Evolutionary conservation across 2,888 invertebrate genomes (phyloP).

Genomic region (Serripes groenlandicus): DNA sequence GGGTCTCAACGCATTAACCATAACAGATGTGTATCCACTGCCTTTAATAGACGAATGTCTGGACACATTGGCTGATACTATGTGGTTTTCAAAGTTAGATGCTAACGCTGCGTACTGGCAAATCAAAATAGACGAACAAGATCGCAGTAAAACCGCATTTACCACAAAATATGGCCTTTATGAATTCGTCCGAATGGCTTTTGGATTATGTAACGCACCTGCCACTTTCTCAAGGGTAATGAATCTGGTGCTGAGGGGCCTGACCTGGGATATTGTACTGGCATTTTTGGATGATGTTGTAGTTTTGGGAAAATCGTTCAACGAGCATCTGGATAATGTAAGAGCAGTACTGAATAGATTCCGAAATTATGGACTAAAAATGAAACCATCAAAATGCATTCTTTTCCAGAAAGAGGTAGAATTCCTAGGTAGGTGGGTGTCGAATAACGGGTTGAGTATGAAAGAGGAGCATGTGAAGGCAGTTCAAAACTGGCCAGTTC

Average conservation of each 20-base stretch:
- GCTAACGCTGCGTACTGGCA: constrained; percentile 53
- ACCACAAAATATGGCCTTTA: constrained; percentile 61
- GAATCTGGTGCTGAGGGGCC: constrained; percentile 49
- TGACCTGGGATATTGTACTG: constrained; percentile 58
- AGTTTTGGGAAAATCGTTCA: constrained; percentile 55
- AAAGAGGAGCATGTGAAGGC: neutral
- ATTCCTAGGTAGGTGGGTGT: constrained; percentile 28
- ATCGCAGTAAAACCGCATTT: constrained; percentile 64
- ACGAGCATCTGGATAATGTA: constrained; percentile 51
- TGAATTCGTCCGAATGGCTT: constrained; percentile 52
- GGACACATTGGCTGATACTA: constrained; percentile 45
- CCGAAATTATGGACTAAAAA: constrained; percentile 41
- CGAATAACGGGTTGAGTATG: constrained; percentile 3
- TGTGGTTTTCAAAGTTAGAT: constrained; percentile 51
- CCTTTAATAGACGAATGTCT: constrained; percentile 48
- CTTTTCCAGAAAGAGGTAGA: constrained; percentile 31
- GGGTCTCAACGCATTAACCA: constrained; percentile 38
- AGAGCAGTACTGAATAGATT: constrained; percentile 53
- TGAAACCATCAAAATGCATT: constrained; percentile 47
- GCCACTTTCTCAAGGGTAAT: constrained; percentile 53
- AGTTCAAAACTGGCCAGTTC: constrained; percentile 11
- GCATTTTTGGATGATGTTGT: constrained; percentile 68
- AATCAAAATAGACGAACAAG: constrained; percentile 26
- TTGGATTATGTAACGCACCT: constrained; percentile 65
- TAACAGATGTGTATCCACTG: constrained; percentile 46